These are phyloP conservation scores for Phallusia fumigata DNA, from an alignment of 23 tunicate genomes.

Conservation along the genomic window DNA sequence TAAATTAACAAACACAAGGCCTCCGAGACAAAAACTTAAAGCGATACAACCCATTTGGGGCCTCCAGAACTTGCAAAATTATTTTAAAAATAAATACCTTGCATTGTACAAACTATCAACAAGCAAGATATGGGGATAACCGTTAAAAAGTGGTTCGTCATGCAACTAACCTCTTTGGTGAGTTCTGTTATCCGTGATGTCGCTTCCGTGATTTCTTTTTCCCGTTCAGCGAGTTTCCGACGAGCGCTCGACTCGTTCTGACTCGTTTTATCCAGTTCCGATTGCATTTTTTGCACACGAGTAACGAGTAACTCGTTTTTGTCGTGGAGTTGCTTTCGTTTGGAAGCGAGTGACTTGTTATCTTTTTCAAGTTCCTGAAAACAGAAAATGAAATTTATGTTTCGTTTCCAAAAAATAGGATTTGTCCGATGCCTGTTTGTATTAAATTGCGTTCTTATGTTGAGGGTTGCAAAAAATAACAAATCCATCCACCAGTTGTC, in stretches of 20 bases:
- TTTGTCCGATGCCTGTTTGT: too few species aligned
- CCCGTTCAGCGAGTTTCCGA: not conserved
- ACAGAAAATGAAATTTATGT: not conserved
- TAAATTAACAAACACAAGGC: too few species aligned
- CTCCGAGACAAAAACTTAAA: too few species aligned
- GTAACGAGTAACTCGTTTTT: not conserved
- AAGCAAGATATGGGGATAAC: too few species aligned
- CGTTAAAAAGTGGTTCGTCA: too few species aligned
- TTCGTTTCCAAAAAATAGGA: not conserved
- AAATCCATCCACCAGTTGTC: too few species aligned
- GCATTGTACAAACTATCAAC: too few species aligned
- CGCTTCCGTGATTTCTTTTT: not conserved
- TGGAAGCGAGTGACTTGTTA: slow-evolving; percentile 22
- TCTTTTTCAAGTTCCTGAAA: slow-evolving; percentile 41
- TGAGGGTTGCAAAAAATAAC: too few species aligned
- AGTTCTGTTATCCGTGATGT: not conserved
- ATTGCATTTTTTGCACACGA: not conserved
- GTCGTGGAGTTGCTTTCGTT: not conserved
- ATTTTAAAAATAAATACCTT: too few species aligned
- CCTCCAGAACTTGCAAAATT: too few species aligned
- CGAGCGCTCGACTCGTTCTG: not conserved
- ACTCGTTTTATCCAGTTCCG: not conserved
- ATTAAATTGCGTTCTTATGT: too few species aligned
- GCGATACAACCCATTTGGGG: too few species aligned
- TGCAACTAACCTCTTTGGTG: not conserved